These are phyloP conservation scores for Latrodectus elegans DNA, from an alignment of 2,888 invertebrate species.

Conservation along the genomic window DNA sequence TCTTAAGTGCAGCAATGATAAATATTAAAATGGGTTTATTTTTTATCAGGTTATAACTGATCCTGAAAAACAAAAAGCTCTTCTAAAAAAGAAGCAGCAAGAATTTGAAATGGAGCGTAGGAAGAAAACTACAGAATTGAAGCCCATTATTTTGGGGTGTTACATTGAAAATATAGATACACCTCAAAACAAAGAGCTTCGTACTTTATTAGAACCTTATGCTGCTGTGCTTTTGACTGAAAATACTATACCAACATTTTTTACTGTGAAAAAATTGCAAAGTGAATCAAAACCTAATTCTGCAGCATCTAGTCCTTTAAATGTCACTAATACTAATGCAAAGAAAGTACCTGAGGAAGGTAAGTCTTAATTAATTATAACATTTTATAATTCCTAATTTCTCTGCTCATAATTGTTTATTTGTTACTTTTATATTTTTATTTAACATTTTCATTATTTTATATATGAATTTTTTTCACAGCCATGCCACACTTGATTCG, in stretches of 20 bases:
- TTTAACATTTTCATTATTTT: neutral
- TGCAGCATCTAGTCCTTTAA: conserved; percentile 12
- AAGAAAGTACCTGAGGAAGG: conserved; percentile 57
- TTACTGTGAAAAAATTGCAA: conserved; percentile 38
- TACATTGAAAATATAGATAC: conserved; percentile 74
- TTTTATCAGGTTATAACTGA: conserved; percentile 30
- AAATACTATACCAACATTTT: conserved; percentile 44
- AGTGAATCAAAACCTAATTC: conserved; percentile 10
- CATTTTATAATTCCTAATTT: neutral
- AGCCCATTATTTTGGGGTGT: conserved; percentile 70
- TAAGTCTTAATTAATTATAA: neutral
- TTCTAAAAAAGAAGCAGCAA: conserved; percentile 71
- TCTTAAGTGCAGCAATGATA: too few relatives aligned
- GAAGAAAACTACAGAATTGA: conserved; percentile 72
- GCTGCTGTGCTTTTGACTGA: conserved; percentile 32
- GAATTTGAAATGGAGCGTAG: conserved; percentile 72
- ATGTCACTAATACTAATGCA: neutral
- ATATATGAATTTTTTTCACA: conserved; percentile 72
- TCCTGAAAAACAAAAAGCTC: conserved; percentile 51
- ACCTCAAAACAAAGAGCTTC: conserved; percentile 24
- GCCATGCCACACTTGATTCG: conserved; percentile 81
- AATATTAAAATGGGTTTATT: neutral
- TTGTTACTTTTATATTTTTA: neutral
- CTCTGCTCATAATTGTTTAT: neutral
- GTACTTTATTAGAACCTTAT: conserved; percentile 23